Evolutionary conservation across 2,113 vertebrate species (phyloP).

Genomic region (Pelecanoides urinatrix): DNA sequence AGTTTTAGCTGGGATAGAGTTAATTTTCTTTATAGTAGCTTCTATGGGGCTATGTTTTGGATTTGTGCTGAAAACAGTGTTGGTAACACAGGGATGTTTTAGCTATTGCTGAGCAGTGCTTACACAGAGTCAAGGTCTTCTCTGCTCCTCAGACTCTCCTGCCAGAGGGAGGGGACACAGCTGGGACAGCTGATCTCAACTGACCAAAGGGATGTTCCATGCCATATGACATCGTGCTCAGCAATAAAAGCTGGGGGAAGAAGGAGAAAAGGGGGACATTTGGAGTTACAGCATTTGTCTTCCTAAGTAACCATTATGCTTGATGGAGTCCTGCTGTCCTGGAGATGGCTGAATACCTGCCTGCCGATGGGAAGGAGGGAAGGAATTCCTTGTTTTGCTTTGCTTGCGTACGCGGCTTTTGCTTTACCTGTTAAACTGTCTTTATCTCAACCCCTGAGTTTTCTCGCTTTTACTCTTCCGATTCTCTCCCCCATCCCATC

Average conservation of each 20-base stretch:
- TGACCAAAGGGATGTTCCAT: background rate
- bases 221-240: background rate
- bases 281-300: fast-evolving
- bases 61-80: background rate
- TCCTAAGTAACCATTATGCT: fast-evolving
- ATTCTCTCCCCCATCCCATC: background rate
- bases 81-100: background rate
- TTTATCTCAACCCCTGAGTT: background rate
- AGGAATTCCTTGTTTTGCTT: background rate
- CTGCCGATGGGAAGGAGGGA: background rate
- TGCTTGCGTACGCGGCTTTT: background rate
- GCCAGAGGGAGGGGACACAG: background rate
- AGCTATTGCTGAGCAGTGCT: background rate
- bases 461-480: background rate
- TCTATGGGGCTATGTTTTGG: background rate
- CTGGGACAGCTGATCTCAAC: background rate
- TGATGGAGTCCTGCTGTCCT: background rate
- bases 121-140: background rate
- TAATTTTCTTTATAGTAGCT: background rate
- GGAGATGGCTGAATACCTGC: background rate
- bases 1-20: background rate
- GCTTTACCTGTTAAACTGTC: background rate
- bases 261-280: fast-evolving
- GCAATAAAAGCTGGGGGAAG: background rate
- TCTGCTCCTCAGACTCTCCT: background rate